Conservation (phyloP, 2,113 vertebrate species). For the Dromiciops gliroides region DNA sequence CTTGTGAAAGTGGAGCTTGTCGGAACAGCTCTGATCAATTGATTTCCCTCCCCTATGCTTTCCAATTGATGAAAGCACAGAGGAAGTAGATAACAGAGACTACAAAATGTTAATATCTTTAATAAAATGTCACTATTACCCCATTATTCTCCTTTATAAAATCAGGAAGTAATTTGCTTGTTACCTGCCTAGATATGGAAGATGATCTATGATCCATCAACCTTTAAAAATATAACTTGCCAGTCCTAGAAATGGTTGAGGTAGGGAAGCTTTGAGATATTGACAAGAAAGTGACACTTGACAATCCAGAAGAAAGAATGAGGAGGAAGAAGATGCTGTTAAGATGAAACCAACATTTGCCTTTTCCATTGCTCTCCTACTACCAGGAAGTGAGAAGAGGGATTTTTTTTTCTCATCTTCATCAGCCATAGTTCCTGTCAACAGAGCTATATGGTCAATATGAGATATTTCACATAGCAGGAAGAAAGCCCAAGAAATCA, state of each 20-base stretch:
- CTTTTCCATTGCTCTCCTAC: neutral
- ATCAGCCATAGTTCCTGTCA: neutral
- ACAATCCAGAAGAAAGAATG: neutral
- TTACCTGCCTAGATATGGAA: neutral
- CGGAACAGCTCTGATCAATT: too few species aligned
- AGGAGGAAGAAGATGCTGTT: neutral
- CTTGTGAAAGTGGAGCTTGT: too few species aligned
- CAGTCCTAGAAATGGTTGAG: neutral
- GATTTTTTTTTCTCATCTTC: neutral
- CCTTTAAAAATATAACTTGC: neutral
- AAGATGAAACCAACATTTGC: neutral
- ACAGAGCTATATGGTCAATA: neutral
- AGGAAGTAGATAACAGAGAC: too few species aligned
- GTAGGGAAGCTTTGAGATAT: neutral
- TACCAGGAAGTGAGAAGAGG: neutral
- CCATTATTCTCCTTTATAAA: neutral
- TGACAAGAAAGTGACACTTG: neutral
- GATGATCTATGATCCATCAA: neutral
- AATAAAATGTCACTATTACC: too few species aligned
- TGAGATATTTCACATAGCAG: neutral
- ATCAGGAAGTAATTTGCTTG: neutral
- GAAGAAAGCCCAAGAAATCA: too few species aligned
- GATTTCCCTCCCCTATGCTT: too few species aligned
- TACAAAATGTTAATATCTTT: too few species aligned
- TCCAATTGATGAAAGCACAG: too few species aligned